Conservation (phyloP, 2,113 vertebrate genomes). For the Heterocephalus glaber region DNA sequence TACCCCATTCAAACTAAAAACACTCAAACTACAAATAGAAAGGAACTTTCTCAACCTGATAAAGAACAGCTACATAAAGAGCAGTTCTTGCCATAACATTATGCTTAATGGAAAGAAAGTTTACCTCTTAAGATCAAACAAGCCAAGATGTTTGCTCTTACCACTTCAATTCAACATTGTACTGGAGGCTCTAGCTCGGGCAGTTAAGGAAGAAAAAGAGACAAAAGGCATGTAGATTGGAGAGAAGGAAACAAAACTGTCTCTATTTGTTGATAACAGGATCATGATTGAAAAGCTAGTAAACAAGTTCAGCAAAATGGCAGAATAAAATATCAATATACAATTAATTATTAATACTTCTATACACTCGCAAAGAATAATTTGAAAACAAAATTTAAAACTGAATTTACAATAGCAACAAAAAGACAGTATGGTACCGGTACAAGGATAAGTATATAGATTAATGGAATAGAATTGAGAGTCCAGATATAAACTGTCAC, state of each 20-base stretch:
- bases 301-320: constrained; percentile 7
- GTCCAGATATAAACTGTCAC: background rate
- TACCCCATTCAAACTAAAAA: constrained; percentile 21
- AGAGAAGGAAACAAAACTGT: constrained; percentile 8
- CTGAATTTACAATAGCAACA: background rate
- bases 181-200: background rate
- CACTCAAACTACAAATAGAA: constrained; percentile 14
- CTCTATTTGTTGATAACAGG: background rate
- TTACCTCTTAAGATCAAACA: constrained; percentile 14
- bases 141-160: background rate
- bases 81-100: background rate
- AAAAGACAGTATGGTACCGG: background rate
- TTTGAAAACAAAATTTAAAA: constrained; percentile 41
- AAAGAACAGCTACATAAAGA: background rate
- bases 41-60: background rate
- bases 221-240: background rate
- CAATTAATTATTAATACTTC: background rate
- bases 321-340: background rate
- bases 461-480: background rate
- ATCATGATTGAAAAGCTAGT: background rate
- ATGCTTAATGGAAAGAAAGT: background rate
- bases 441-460: background rate
- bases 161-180: background rate
- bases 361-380: background rate
- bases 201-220: background rate